Conservation (phyloP, 2,113 vertebrate genomes). For the Balaenoptera acutorostrata region DNA sequence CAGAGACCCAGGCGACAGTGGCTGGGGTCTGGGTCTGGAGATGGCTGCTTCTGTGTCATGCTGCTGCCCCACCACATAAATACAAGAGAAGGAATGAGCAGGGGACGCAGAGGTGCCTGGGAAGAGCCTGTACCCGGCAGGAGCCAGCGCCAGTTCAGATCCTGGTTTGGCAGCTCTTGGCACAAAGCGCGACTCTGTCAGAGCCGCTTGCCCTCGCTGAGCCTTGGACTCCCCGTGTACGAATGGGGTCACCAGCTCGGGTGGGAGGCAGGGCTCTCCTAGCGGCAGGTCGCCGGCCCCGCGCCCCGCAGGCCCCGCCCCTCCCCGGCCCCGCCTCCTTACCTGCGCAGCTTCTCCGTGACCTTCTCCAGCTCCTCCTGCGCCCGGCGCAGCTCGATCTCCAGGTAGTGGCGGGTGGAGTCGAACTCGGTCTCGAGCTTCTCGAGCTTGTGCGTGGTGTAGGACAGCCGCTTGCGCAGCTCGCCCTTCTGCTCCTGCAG, state of each 20-base stretch:
- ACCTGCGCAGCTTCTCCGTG: conserved; percentile 95
- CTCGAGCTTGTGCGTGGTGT: conserved; percentile 95
- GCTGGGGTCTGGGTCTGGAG: background rate
- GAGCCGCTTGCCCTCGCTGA: too few species aligned
- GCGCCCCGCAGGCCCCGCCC: background rate
- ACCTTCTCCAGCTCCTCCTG: conserved; percentile 98
- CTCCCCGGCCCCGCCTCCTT: background rate
- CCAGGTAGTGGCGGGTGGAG: conserved; percentile 94
- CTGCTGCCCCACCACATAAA: background rate
- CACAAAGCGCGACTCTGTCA: background rate
- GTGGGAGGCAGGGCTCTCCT: background rate
- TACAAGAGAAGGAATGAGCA: background rate
- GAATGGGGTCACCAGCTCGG: rapidly evolving
- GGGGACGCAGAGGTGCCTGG: background rate
- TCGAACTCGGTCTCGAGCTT: conserved; percentile 95
- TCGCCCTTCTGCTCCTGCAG: conserved; percentile 97
- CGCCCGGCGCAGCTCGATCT: conserved; percentile 93
- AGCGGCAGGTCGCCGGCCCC: rapidly evolving
- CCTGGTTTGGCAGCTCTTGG: background rate
- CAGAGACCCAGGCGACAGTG: background rate
- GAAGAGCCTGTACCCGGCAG: background rate
- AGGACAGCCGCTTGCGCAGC: conserved; percentile 93
- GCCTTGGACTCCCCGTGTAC: background rate
- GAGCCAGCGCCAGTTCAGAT: background rate
- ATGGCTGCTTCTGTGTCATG: rapidly evolving